phyloP scores from a whole-genome alignment of 2,888 invertebrate genomes.

The Drosophila subsilvestris region DNA sequence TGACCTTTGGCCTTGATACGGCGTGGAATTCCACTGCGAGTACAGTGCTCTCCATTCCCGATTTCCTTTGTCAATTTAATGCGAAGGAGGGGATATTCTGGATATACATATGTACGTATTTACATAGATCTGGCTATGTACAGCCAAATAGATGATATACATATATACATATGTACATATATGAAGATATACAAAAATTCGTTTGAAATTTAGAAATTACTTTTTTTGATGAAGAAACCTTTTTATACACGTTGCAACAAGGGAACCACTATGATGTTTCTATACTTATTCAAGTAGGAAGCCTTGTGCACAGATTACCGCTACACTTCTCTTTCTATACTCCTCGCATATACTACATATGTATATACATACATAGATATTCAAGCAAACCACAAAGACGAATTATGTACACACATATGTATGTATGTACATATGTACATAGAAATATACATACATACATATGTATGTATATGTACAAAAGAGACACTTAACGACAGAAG shows the following conservation, averaged over 20 bases:
- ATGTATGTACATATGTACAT: background rate
- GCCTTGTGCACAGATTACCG: background rate
- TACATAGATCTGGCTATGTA: too few relatives aligned
- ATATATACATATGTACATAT: background rate
- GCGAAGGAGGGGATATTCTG: background rate
- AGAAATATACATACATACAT: slow-evolving; percentile 5
- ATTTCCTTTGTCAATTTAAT: background rate
- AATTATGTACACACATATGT: too few relatives aligned
- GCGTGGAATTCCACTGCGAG: slow-evolving; percentile 12
- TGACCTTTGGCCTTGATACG: slow-evolving; percentile 35
- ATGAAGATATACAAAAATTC: too few relatives aligned
- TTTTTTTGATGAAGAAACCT: too few relatives aligned
- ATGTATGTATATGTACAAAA: background rate
- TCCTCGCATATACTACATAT: slow-evolving; percentile 2
- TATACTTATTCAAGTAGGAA: background rate
- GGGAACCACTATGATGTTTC: too few relatives aligned
- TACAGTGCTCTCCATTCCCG: background rate
- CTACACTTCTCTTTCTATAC: background rate
- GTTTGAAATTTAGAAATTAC: too few relatives aligned
- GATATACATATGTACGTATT: background rate
- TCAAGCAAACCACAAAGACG: background rate
- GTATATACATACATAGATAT: slow-evolving; percentile 7
- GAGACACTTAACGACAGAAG: slow-evolving; percentile 29
- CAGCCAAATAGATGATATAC: background rate
- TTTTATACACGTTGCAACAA: too few relatives aligned